Evolutionary conservation across 2,888 invertebrate genomes (phyloP).

Genomic region (Muschampia plurimacula): DNA sequence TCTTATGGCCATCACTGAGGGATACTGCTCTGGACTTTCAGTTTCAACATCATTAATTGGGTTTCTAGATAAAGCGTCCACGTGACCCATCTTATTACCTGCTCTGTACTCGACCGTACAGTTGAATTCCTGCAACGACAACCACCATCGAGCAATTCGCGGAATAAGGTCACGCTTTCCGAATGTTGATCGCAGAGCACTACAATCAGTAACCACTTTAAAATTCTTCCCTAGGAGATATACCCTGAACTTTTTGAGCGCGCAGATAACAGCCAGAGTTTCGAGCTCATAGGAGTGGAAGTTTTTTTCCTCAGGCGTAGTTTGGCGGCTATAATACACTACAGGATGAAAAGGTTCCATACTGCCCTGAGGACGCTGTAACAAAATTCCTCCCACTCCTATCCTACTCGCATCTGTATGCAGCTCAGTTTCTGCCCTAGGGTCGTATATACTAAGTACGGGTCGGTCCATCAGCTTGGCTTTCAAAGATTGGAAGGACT

Average conservation of each 20-base stretch:
- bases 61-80: conserved; percentile 54
- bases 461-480: conserved; percentile 36
- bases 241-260: conserved; percentile 14
- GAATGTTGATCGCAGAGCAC: conserved; percentile 50
- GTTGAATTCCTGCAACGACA: conserved; percentile 53
- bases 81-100: conserved; percentile 51
- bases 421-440: conserved; percentile 47
- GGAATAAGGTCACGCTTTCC: conserved; percentile 48
- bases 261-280: conserved; percentile 54
- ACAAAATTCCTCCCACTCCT: conserved; percentile 45
- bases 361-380: background rate
- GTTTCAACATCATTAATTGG: conserved; percentile 28
- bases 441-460: conserved; percentile 45
- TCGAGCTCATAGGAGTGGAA: conserved; percentile 52
- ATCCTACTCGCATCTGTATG: conserved; percentile 58
- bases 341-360: background rate
- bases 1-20: background rate
- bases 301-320: conserved; percentile 5
- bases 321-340: conserved; percentile 9
- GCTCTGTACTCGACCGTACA: conserved; percentile 53
- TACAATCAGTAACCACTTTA: conserved; percentile 51
- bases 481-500: conserved; percentile 11
- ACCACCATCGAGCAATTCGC: conserved; percentile 53
- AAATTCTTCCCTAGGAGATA: conserved; percentile 19
- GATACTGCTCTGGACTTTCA: background rate